Percentiles rank a stretch among this genome's conserved stretches.
Conservation (phyloP, 2,797 vertebrate genomes). For the Heteromormyrus szaboi region DNA sequence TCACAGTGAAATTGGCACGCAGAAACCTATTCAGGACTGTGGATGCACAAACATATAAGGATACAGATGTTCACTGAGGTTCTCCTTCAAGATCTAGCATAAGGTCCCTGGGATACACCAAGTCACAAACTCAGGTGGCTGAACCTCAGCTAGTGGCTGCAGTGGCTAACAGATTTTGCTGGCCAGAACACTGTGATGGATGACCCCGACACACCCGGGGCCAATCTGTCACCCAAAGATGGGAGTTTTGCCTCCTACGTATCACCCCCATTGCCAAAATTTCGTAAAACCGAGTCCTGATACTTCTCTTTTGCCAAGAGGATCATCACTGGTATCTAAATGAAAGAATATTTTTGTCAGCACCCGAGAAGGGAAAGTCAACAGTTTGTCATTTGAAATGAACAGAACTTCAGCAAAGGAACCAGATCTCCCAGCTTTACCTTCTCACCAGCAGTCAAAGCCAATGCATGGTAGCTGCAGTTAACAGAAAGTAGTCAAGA, state of each 20-base stretch:
- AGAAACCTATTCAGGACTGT: neutral
- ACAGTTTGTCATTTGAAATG: neutral
- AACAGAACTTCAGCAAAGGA: neutral
- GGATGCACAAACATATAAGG: neutral
- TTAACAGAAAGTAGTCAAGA: neutral
- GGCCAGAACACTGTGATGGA: slow-evolving; percentile 35
- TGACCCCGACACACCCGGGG: slow-evolving; percentile 33
- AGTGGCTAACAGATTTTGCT: slow-evolving; percentile 21
- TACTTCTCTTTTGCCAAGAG: neutral
- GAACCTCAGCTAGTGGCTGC: slow-evolving; percentile 15
- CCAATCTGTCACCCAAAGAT: slow-evolving; percentile 41
- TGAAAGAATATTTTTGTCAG: neutral
- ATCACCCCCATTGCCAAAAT: neutral
- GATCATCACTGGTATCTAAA: neutral
- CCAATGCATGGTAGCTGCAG: neutral
- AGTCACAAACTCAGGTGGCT: slow-evolving; percentile 35
- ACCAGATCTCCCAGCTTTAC: neutral
- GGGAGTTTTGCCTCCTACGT: slow-evolving; percentile 14
- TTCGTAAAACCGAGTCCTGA: neutral
- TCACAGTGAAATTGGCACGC: neutral
- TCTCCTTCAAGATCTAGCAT: slow-evolving; percentile 3
- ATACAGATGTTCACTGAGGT: neutral
- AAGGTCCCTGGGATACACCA: slow-evolving; percentile 16
- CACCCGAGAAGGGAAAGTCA: neutral
- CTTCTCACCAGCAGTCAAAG: neutral